Evolutionary conservation across 2,888 invertebrate species (phyloP), one percentile per base, ranked within the genome.

Genomic region (Lobophora halterata): DNA sequence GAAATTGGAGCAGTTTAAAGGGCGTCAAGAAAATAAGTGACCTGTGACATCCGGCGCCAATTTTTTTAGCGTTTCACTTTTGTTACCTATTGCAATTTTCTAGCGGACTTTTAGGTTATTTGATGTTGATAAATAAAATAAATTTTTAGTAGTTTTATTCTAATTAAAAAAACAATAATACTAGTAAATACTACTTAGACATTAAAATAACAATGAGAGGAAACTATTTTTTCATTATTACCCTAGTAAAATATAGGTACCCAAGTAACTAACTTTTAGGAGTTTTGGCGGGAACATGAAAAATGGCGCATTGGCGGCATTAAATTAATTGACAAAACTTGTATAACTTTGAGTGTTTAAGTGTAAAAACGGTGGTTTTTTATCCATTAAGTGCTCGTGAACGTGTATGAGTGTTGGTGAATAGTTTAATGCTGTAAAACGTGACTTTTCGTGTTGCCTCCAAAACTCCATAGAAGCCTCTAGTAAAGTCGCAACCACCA

Each of bases 1-100:
- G 36, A 35, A 27, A 5, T 18, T 17, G 31, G 2, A 20, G 19
- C 18, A 13, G 27, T 21, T 26, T 20, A 29, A 5, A 32, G 36
- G 59, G 58, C 63, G 63, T 49, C 44, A 43, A 33, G 43, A 38
- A 26, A 34, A 20, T 20, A 55, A 70, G 54, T 74, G 82, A 83
- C 77, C 79, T 72, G 64, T 80, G 76, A 80, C 78, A 61, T 51
- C 44, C 69, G 83, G 83, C 83, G 83, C 83, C 83, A 69, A 30
- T 66, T 76, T 71, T 54, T 60, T 53, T 46, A 31, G 14, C 49
- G 76, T 76, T 79, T 72, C 46, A 2, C 21, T 12, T 16, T n/a
- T 17, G 17, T 14, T 3, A 5, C 3, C 3, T 13, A 13, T 31
- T n/a, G 23, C 4, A n/a, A n/a, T 23, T 17, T n/a, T 25, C 9